phyloP scores from a whole-genome alignment of 2,797 vertebrate genomes.

The Spinus olivaceus region DNA sequence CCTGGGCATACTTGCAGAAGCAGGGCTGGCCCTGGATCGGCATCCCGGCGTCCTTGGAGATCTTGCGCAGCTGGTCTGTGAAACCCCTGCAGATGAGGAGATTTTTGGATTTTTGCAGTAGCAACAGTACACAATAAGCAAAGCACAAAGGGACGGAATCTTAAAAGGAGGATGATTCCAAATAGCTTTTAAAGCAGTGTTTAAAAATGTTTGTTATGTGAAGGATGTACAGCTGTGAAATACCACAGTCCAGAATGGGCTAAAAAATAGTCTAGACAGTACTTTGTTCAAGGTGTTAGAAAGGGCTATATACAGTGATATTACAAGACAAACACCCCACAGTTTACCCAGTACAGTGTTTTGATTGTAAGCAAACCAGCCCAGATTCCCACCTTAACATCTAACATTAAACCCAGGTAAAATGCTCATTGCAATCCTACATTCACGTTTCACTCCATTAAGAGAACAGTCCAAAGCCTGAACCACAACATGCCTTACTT shows the following conservation, averaged over 20 bases:
- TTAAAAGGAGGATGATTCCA: not conserved
- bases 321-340: not conserved
- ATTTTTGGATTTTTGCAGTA: not conserved
- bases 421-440: accelerated
- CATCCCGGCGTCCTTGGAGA: constrained; percentile 83
- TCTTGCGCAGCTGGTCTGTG: constrained; percentile 82
- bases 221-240: not conserved
- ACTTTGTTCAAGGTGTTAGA: not conserved
- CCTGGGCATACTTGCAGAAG: constrained; percentile 83
- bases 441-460: not conserved
- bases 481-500: constrained; percentile 84
- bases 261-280: not conserved
- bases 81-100: constrained; percentile 71
- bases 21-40: constrained; percentile 83
- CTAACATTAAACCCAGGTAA: not conserved
- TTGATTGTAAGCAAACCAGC: not conserved
- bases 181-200: not conserved
- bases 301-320: not conserved
- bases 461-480: not conserved
- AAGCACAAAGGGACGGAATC: not conserved
- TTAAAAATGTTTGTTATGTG: accelerated
- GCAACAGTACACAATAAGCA: not conserved
- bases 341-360: not conserved
- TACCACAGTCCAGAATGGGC: accelerated
- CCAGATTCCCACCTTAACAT: not conserved